phyloP scores from a whole-genome alignment of 2,113 vertebrate species.

The Origma solitaria region DNA sequence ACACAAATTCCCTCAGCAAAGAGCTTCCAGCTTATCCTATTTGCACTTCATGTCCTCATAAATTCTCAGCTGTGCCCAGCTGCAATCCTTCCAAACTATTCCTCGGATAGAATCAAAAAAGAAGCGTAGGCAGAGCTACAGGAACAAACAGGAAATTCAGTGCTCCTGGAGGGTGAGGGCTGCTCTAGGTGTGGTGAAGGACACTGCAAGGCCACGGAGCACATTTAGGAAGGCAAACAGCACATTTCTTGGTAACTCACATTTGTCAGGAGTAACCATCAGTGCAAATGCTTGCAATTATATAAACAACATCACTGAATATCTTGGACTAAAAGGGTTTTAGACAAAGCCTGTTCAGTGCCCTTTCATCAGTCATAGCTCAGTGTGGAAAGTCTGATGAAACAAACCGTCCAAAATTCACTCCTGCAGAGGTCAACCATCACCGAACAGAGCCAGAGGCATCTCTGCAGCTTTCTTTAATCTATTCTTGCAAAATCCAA shows the following conservation, averaged over 20 bases:
- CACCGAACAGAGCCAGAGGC: neutral
- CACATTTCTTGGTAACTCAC: neutral
- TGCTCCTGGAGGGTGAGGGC: neutral
- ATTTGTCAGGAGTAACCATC: neutral
- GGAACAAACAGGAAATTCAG: neutral
- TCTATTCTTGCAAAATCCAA: slow-evolving; percentile 9
- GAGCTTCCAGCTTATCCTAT: neutral
- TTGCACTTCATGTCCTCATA: neutral
- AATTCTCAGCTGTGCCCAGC: neutral
- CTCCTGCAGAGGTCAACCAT: neutral
- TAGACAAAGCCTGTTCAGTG: neutral
- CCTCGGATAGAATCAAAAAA: neutral
- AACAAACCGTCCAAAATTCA: neutral
- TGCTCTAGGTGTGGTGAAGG: neutral
- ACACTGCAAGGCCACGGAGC: neutral
- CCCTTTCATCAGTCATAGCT: neutral
- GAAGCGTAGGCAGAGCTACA: neutral
- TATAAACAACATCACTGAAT: neutral
- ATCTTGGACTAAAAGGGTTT: neutral
- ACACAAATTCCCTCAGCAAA: neutral
- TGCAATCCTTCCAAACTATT: neutral
- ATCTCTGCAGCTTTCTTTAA: slow-evolving; percentile 12
- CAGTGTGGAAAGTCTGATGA: neutral
- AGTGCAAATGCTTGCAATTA: neutral
- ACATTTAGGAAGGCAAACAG: neutral